Conservation (phyloP, 2,888 invertebrate genomes). For the Cancer borealis region DNA sequence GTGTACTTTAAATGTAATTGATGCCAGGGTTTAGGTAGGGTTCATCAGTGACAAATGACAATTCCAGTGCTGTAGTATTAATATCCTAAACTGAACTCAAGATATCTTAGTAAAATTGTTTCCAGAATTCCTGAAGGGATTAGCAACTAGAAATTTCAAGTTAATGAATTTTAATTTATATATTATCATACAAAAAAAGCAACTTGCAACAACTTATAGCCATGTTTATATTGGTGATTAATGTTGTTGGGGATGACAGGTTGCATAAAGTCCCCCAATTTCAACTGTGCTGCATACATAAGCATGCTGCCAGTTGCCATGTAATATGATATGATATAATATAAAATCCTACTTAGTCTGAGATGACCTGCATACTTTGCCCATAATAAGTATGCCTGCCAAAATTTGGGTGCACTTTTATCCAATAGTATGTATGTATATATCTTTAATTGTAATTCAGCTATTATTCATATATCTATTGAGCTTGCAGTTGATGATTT, state of each 20-base stretch:
- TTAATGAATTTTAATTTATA: neutral
- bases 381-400: neutral
- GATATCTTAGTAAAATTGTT: too few species aligned
- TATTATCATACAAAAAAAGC: neutral
- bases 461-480: neutral
- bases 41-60: too few species aligned
- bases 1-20: too few species aligned
- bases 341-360: neutral
- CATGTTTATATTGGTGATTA: neutral
- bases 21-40: too few species aligned
- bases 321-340: neutral
- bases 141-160: too few species aligned
- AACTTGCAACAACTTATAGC: neutral
- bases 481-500: neutral
- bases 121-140: too few species aligned
- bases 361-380: neutral
- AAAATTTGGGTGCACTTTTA: neutral
- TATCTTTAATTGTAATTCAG: neutral
- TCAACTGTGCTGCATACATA: neutral
- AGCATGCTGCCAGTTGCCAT: neutral
- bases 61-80: too few species aligned
- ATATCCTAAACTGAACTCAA: too few species aligned
- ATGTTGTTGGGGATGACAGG: neutral
- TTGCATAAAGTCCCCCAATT: neutral
- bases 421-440: neutral